Evolutionary conservation across 1,140 invertebrate genomes (phyloP).

Genomic region (Streblospio benedicti): DNA sequence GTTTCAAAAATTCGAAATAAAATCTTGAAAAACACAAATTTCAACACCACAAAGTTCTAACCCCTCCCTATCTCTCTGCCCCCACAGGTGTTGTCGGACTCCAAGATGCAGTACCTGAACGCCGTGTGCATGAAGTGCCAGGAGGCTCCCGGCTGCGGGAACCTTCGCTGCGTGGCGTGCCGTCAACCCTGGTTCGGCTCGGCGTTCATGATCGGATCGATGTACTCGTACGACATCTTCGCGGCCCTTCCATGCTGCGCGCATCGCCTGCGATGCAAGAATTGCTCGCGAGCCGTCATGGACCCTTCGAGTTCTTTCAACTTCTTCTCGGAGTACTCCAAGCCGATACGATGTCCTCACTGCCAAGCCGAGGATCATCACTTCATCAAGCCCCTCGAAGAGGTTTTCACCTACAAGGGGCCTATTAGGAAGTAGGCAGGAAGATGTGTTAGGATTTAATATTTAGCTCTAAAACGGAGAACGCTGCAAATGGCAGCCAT

Average conservation of each 20-base stretch:
- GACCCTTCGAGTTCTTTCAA: slow-evolving; percentile 56
- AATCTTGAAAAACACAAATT: slow-evolving; percentile 3
- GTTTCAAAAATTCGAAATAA: too few species aligned
- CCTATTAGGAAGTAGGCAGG: slow-evolving; percentile 40
- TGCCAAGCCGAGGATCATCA: slow-evolving; percentile 83
- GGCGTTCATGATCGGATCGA: slow-evolving; percentile 66
- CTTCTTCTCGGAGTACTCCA: slow-evolving; percentile 92
- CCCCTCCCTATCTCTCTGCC: too few species aligned
- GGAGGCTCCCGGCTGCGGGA: slow-evolving; percentile 14
- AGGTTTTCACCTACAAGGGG: slow-evolving; percentile 33
- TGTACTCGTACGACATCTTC: slow-evolving; percentile 97
- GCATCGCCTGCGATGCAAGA: slow-evolving; percentile 66
- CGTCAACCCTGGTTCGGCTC: slow-evolving; percentile 69
- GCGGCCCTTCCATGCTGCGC: slow-evolving; percentile 90
- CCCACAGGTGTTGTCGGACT: slow-evolving; percentile 62
- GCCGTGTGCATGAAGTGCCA: slow-evolving; percentile 16
- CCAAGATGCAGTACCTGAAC: slow-evolving; percentile 75
- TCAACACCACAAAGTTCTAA: too few species aligned
- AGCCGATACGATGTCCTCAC: slow-evolving; percentile 78
- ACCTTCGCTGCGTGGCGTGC: slow-evolving; percentile 78
- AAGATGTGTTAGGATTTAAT: too few species aligned
- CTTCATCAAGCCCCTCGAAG: slow-evolving; percentile 73
- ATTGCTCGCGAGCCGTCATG: slow-evolving; percentile 36
- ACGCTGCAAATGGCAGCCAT: too few species aligned
- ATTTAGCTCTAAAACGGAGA: too few species aligned